Conservation (phyloP, 2,888 invertebrate genomes). For the Orthonychiurus folsomi region DNA sequence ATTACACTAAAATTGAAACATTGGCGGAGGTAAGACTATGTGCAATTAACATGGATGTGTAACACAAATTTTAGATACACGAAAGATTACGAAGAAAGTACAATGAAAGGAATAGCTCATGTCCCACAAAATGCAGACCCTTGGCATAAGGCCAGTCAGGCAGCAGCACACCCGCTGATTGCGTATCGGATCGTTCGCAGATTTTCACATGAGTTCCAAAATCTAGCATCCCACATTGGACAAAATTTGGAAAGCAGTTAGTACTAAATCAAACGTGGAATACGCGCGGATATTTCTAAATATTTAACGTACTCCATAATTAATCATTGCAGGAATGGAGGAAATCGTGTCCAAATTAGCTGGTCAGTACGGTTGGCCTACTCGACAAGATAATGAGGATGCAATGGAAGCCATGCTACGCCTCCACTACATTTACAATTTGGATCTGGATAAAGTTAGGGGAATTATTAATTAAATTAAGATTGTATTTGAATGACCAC, state of each 20-base stretch:
- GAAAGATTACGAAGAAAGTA: slow-evolving; percentile 36
- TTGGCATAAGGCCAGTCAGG: slow-evolving; percentile 13
- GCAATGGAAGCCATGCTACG: slow-evolving; percentile 37
- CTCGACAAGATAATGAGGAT: slow-evolving; percentile 32
- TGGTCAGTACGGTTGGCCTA: slow-evolving; percentile 34
- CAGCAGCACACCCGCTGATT: slow-evolving; percentile 18
- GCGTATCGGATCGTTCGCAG: slow-evolving; percentile 20
- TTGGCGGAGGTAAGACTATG: not conserved
- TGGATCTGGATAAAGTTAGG: slow-evolving; percentile 23
- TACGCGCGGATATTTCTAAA: not conserved
- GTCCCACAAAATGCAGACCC: slow-evolving; percentile 6
- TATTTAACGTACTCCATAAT: not conserved
- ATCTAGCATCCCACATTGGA: slow-evolving; percentile 17
- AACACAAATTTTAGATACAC: no score
- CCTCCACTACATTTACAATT: slow-evolving; percentile 37
- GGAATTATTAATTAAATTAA: not conserved
- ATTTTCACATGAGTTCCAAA: slow-evolving; percentile 24
- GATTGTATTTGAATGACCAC: not conserved
- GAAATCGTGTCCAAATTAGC: slow-evolving; percentile 32
- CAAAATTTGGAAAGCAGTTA: slow-evolving; percentile 29
- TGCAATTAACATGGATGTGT: not conserved
- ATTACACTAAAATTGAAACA: slow-evolving; percentile 28
- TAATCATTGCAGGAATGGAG: slow-evolving; percentile 25
- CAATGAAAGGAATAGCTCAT: slow-evolving; percentile 17
- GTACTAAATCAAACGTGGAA: slow-evolving; percentile 3